Base-by-base conservation (phyloP, 2,797 vertebrate genomes). In the Lerista edwardsae region DNA sequence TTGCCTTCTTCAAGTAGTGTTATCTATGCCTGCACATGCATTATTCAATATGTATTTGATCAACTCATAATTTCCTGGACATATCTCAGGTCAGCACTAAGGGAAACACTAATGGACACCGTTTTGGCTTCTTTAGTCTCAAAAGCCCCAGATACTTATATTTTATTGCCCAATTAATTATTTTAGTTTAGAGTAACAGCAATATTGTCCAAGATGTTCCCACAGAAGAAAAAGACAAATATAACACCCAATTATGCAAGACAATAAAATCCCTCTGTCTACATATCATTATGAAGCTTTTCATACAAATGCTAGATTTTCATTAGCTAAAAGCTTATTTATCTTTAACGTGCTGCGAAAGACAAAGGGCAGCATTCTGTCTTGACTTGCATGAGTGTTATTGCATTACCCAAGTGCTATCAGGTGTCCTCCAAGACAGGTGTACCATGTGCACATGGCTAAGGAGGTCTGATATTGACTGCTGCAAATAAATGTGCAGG, bases 261-360 rank as follows among this genome's bases (percentile, higher is more conserved):
- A 86, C 85, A 86, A 80, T 84, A 76, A 47, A 92, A 78, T 51
- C 75, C 21, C 82, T 92, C 69, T 78, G 75, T 89, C 55, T 47
- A 69, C 90, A 85, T 84, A 88, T 93, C 87, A 85, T 90, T 81
- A 93, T 82, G 85, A 91, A 86, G 68, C 79, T 67, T 75, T 80
- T 92, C 87, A 89, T 87, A 88, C 83, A 84, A 92, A 93, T 83
- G 83, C 4, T 79, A 68, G 72, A 88, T 88, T 92, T 92, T 91
- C 90, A 90, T 88, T 89, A 93, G 84, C 91, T 92, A 87, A 92
- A 93, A 93, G 83, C 80, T 93, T 88, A 90, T 93, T 95, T 93
- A 87, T 91, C 79, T 85, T 88, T 94, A 94, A 94, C 87, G 84
- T 91, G 87, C 44, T 85, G 79, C 90, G 89, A 84, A 83, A 83